Base-by-base conservation (phyloP, 2,113 vertebrate genomes). In the Callionymus lyra region DNA sequence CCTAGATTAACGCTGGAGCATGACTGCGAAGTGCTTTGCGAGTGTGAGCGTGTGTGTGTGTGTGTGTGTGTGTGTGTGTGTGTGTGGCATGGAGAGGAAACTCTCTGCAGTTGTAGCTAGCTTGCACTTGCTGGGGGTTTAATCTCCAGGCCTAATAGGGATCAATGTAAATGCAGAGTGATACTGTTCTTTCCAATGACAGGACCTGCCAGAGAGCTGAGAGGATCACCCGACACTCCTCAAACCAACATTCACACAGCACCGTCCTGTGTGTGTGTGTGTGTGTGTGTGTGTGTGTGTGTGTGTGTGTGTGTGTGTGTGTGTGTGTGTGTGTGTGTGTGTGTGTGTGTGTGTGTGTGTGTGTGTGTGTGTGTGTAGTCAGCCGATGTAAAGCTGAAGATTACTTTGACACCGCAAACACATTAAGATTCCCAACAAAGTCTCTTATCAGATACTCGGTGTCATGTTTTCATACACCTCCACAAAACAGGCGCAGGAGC, bases 151-250 rank as follows among this genome's bases (percentile, higher is more conserved):
- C 61, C 68, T 82, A 82, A 82, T 77, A 74, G 68, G 76, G 79
- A 79, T 82, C 76, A 82, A 79, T 82, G 76, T 79, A 79, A 79
- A 82, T 81, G 67, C 63, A 70, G 63, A 72, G 63, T 68, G 74
- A 79, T 77, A 76, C 60, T 65, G 76, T 74, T 76, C 69, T 61
- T 65, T 65, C 59, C 72, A 65, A 61, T 68, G 74, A 68, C 71
- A 63, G 58, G 62, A 59, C 56, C 59, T 68, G 65, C 57, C 68
- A 62, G 56, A 15, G 15, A 57, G 68, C 50, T 63, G 62, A 77
- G 66, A 72, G 73, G 70, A 81, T 77, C 68, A 73, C 62, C 68
- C 42, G 1, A 68, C 65, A 56, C 61, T 39, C 66, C 53, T 62
- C 41, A 41, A 35, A 63, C 53, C 52, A 65, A 45, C 54, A 51